Evolutionary conservation across 2,797 vertebrate genomes (phyloP).

Genomic region (Delichon dasypus): DNA sequence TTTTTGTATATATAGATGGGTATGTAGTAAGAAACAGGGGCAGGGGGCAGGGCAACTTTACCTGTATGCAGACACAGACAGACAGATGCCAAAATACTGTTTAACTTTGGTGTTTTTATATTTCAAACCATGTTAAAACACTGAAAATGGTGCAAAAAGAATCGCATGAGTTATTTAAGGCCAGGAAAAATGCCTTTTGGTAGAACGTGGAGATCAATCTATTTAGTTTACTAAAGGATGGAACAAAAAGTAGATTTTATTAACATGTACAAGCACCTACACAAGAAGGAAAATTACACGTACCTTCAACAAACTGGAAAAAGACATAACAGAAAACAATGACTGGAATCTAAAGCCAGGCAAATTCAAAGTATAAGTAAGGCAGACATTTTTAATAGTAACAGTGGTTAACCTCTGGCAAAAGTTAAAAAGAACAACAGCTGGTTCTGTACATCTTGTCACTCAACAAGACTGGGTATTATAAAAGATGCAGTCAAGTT

Average conservation of each 20-base stretch:
- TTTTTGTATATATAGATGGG: background rate
- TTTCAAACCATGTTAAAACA: background rate
- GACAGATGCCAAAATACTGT: background rate
- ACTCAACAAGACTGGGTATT: background rate
- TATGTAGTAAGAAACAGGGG: background rate
- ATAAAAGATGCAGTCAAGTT: background rate
- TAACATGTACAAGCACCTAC: background rate
- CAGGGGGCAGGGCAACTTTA: background rate
- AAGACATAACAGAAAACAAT: constrained; percentile 13
- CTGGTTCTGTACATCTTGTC: background rate
- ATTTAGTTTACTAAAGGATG: background rate
- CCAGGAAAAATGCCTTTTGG: background rate
- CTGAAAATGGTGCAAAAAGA: background rate
- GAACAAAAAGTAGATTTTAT: background rate
- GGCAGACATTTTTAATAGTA: background rate
- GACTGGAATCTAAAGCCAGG: background rate
- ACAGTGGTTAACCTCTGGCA: background rate
- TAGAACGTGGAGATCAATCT: background rate
- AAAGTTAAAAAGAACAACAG: background rate
- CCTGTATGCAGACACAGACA: background rate
- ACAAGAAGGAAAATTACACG: background rate
- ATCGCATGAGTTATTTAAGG: background rate
- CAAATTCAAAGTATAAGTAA: background rate
- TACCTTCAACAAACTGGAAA: background rate
- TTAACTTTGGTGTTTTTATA: background rate